Percentiles rank a stretch among this genome's conserved stretches.
phyloP scores from a whole-genome alignment of 53 echinoderm and acorn worm species.

The Echinarachnius parma region DNA sequence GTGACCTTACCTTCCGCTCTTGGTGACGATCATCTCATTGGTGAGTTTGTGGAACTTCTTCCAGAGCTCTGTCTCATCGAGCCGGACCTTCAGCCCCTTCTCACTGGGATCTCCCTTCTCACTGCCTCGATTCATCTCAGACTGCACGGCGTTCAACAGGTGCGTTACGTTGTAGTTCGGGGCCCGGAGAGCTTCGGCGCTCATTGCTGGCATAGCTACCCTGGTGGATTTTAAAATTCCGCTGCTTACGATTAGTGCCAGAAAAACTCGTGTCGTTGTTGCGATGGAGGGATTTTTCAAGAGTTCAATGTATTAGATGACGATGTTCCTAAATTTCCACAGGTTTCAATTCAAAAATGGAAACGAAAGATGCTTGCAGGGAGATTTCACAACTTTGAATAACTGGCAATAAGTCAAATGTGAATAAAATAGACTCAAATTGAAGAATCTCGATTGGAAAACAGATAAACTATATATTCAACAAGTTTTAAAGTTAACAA shows the following conservation, averaged over 20 bases:
- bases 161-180: constrained; percentile 68
- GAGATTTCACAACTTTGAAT: no score
- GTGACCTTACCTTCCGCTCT: constrained; percentile 91
- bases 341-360: neutral
- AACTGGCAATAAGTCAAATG: no score
- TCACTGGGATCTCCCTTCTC: constrained; percentile 81
- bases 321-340: no score
- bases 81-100: constrained; percentile 72
- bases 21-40: constrained; percentile 99
- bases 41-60: constrained; percentile 82
- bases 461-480: no score
- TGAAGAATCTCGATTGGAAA: no score
- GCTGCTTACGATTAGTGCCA: neutral
- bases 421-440: no score
- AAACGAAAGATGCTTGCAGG: no score
- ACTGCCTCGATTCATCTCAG: constrained; percentile 67
- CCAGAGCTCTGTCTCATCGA: constrained; percentile 86
- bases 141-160: constrained; percentile 72
- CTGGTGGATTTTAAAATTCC: neutral
- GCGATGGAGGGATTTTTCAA: no score
- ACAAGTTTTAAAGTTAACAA: no score
- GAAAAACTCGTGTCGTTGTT: no score
- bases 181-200: constrained; percentile 59
- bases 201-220: constrained; percentile 48
- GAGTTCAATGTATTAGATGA: neutral